phyloP scores from a whole-genome alignment of 53 echinoderm and acorn worm genomes.

The Antedon mediterranea region DNA sequence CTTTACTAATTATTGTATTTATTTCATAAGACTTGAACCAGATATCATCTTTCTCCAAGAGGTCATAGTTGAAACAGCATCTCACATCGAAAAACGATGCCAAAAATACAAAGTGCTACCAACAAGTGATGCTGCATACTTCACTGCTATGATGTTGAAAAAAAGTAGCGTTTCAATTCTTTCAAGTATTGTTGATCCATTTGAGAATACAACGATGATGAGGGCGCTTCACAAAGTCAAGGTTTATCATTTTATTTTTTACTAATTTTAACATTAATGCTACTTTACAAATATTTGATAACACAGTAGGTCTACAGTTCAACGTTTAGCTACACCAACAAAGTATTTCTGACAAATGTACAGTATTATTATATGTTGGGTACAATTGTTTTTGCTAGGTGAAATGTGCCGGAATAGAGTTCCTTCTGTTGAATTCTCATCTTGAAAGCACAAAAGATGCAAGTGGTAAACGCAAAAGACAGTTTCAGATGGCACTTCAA shows the following conservation, averaged over 20 bases:
- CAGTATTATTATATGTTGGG: no score
- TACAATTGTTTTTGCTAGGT: conserved; percentile 25
- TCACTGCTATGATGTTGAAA: conserved; percentile 55
- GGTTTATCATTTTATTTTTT: conserved; percentile 8
- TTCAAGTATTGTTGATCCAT: conserved; percentile 22
- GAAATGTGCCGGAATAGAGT: conserved; percentile 28
- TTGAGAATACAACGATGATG: conserved; percentile 19
- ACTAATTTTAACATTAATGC: no score
- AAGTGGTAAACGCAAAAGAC: conserved; percentile 24
- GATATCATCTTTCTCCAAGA: conserved; percentile 91
- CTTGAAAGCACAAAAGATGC: conserved; percentile 43
- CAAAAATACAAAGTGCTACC: conserved; percentile 32
- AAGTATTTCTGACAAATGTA: no score
- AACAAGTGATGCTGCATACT: conserved; percentile 33
- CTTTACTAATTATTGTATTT: no score
- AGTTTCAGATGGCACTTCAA: conserved; percentile 31
- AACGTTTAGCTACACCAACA: no score
- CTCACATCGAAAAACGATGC: conserved; percentile 20
- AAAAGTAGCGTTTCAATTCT: conserved; percentile 23
- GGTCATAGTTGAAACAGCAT: conserved; percentile 38
- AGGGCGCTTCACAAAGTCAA: conserved; percentile 31
- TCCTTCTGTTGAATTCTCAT: conserved; percentile 60
- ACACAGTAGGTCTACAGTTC: no score
- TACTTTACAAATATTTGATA: no score
- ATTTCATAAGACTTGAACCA: conserved; percentile 62